Evolutionary conservation across 2,797 vertebrate species (phyloP).

Genomic region (Loriculus beryllinus): DNA sequence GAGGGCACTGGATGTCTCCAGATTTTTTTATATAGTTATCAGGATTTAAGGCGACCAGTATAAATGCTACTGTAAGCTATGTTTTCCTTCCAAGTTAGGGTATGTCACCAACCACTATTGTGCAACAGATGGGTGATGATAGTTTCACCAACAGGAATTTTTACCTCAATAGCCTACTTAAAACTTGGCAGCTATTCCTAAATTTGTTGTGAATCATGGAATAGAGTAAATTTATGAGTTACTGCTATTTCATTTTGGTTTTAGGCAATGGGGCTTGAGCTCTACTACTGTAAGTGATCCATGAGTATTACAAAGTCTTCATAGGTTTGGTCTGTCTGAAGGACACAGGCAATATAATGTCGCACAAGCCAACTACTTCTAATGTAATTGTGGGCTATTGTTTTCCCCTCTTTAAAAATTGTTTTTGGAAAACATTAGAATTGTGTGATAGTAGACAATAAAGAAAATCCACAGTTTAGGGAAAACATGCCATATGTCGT

Average conservation of each 20-base stretch:
- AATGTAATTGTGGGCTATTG: background rate
- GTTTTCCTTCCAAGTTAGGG: background rate
- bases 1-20: background rate
- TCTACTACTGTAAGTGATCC: fast-evolving
- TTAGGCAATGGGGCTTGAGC: background rate
- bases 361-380: background rate
- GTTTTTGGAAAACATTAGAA: background rate
- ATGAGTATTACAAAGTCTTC: background rate
- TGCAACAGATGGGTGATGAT: fast-evolving
- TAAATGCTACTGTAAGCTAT: background rate
- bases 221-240: background rate
- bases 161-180: background rate
- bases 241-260: background rate
- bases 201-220: background rate
- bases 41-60: background rate
- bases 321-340: background rate
- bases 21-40: background rate
- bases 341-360: background rate
- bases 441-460: constrained; percentile 45
- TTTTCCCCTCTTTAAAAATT: background rate
- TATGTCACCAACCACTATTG: background rate
- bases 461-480: constrained; percentile 52
- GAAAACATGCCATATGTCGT: constrained; percentile 68
- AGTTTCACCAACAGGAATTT: background rate
- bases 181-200: background rate